Evolutionary conservation across 2,113 vertebrate genomes (phyloP).

Genomic region (Rhinogobius similis): DNA sequence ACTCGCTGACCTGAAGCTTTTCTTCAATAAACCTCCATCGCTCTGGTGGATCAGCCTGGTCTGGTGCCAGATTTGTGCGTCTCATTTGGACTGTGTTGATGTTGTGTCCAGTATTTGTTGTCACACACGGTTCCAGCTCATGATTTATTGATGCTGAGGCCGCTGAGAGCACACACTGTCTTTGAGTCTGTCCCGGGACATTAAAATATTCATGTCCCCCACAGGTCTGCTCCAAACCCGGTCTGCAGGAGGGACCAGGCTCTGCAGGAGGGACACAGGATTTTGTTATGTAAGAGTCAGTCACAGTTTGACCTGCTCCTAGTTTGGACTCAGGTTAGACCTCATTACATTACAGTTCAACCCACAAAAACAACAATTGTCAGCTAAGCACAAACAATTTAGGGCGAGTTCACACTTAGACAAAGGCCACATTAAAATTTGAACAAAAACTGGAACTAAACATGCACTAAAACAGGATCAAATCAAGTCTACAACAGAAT

Average conservation of each 20-base stretch:
- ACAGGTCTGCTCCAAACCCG: conserved; percentile 34
- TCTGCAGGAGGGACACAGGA: conserved; percentile 23
- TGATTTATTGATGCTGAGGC: conserved; percentile 69
- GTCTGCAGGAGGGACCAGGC: conserved; percentile 14
- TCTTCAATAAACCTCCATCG: conserved; percentile 10
- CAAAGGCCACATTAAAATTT: no score
- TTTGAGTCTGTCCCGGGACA: conserved; percentile 48
- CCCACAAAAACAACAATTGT: not conserved
- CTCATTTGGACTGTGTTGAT: conserved; percentile 42
- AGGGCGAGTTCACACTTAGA: no score
- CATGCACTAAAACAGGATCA: no score
- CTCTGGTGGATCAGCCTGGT: conserved; percentile 16
- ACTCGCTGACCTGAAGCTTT: conserved; percentile 6
- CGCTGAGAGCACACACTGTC: conserved; percentile 38
- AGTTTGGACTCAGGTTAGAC: no score
- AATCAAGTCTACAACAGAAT: no score
- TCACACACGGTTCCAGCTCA: conserved; percentile 63
- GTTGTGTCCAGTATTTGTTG: conserved; percentile 50
- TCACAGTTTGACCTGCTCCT: no score
- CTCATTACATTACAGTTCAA: not conserved
- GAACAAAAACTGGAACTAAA: not conserved
- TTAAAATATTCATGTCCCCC: conserved; percentile 74
- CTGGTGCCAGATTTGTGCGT: conserved; percentile 30
- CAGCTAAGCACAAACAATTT: no score
- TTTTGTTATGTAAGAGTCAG: no score